Conservation (phyloP, 2,113 vertebrate species). For the Trematocara zebra region DNA sequence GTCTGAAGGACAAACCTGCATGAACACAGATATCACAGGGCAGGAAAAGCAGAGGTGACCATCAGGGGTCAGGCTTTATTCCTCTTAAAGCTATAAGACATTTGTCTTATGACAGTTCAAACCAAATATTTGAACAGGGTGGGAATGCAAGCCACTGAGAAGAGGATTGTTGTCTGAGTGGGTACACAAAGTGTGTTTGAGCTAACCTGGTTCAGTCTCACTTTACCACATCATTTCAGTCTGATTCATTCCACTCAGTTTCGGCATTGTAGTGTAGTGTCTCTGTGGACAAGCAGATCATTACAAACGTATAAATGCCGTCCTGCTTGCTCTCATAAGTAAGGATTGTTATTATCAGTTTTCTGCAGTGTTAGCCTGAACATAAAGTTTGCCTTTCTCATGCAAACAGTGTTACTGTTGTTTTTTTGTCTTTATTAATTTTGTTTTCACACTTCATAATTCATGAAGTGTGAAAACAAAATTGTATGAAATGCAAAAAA, state of each 20-base stretch:
- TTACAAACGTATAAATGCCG: not conserved
- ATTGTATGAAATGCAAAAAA: not conserved
- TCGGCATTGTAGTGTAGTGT: not conserved
- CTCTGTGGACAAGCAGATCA: not conserved
- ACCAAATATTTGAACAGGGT: constrained; percentile 27
- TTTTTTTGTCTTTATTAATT: rapidly evolving
- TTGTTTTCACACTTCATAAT: rapidly evolving
- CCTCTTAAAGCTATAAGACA: not conserved
- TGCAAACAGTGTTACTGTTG: not conserved
- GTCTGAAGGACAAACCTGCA: not conserved
- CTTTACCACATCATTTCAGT: not conserved
- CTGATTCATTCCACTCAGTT: not conserved
- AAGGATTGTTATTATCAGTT: not conserved
- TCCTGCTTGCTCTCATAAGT: not conserved
- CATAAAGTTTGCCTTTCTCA: not conserved
- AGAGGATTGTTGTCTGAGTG: not conserved
- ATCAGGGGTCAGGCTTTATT: not conserved
- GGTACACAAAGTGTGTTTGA: not conserved
- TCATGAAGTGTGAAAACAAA: not conserved
- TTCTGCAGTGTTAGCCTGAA: not conserved
- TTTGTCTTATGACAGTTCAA: not conserved
- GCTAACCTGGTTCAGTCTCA: not conserved
- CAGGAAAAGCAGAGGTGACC: not conserved
- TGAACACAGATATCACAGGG: not conserved
- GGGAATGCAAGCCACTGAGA: not conserved